Evolutionary conservation across 2,113 vertebrate species (phyloP), one percentile per base, ranked within the genome.

Genomic region (Solea solea): DNA sequence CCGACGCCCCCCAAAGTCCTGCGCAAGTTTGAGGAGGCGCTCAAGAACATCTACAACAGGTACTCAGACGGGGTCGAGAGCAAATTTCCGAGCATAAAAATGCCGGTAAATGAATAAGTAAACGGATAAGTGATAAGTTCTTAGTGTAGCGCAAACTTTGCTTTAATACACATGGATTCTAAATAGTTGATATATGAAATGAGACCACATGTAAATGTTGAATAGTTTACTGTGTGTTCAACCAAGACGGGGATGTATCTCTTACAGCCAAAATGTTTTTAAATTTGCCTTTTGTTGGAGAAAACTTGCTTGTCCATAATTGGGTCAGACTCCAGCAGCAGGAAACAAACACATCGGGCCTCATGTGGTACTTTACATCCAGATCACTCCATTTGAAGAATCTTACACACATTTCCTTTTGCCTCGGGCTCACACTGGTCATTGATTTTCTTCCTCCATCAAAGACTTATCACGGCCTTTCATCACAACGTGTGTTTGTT

Each of bases 1-100:
- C 97, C 98, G 9, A 71, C 81, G 2, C 97, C 98, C 0, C 98
- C 97, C 0, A 97, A 95, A 80, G 96, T 98, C 48, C 93, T 99
- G 72, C 93, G 83, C 14, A 94, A 83, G 39, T 98, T 99, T 9
- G 93, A 98, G 66, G 97, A 98, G 80, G 90, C 90, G 0, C 93
- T 98, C 0, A 93, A 95, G 86, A 87, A 51, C 58, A 95, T 98
- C 78, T 96, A 96, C 81, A 95, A 86, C 84, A 97, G 97, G 98
- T 99, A 89, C 16, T 34, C 28, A 27, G 3, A 51, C 14, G n/a
- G 4, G 2, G 7, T 25, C 51, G 6, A 25, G 2, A 13, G 8
- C 44, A 45, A 7, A 45, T 45, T 45, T 45, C 41, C 5, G 5
- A 42, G 5, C 41, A 45, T 8, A 45, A 45, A 7, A 45, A 46